Evolutionary conservation across 2,888 invertebrate genomes (phyloP).

Genomic region (Choristoneura rosaceana): DNA sequence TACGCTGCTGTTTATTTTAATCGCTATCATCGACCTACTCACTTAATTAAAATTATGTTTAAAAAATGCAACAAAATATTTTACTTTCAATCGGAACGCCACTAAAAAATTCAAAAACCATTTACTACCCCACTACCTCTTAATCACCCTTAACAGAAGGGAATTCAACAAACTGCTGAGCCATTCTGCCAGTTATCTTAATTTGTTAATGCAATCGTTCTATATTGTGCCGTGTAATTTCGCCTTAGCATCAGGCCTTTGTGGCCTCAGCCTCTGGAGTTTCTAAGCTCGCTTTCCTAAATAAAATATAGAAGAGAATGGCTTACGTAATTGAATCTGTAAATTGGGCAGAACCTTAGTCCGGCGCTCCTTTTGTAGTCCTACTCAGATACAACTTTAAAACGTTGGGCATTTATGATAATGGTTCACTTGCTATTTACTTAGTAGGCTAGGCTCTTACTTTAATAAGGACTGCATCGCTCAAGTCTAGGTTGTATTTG

Average conservation of each 20-base stretch:
- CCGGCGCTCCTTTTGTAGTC: conserved; percentile 9
- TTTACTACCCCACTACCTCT: background rate
- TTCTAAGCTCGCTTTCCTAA: conserved; percentile 28
- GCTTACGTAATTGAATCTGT: conserved; percentile 38
- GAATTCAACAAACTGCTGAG: conserved; percentile 34
- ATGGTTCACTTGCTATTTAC: background rate
- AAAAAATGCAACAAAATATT: too few species aligned
- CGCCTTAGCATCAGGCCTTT: conserved; percentile 36
- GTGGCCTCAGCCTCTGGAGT: conserved; percentile 11
- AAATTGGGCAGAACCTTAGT: conserved; percentile 28
- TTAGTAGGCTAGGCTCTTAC: too few species aligned
- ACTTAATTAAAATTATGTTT: too few species aligned
- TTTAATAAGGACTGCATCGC: too few species aligned
- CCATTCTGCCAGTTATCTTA: conserved; percentile 35
- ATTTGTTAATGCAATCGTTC: conserved; percentile 40
- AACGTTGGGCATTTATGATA: conserved; percentile 16
- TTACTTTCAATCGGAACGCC: too few species aligned
- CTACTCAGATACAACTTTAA: background rate
- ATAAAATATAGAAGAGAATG: conserved; percentile 35
- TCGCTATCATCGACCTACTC: too few species aligned
- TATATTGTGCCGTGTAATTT: conserved; percentile 40
- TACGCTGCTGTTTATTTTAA: too few species aligned
- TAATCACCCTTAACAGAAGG: background rate
- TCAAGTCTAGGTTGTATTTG: background rate
- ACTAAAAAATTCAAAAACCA: background rate